A percentile compares a stretch with the other conserved stretches of the same genome.
phyloP scores from a whole-genome alignment of 2,888 invertebrate genomes.

The Crepidodera aurea region DNA sequence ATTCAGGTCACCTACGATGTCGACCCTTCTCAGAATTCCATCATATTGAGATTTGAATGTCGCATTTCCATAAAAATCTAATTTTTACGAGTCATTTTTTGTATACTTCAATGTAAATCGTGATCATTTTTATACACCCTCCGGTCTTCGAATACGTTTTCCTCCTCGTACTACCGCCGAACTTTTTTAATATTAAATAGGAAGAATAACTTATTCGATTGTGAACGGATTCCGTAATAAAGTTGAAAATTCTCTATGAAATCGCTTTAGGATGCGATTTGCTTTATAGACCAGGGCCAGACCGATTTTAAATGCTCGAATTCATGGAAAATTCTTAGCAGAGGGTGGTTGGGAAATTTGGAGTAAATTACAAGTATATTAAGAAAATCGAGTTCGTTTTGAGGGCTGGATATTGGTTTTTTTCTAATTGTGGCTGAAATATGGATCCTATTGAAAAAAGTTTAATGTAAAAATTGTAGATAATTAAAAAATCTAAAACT shows the following conservation, averaged over 20 bases:
- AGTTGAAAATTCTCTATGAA: not conserved
- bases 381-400: too few species aligned
- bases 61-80: conserved; percentile 33
- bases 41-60: conserved; percentile 23
- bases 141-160: conserved; percentile 6
- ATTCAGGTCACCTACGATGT: conserved; percentile 21
- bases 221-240: not conserved
- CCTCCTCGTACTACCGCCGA: not conserved
- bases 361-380: too few species aligned
- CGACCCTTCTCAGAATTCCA: conserved; percentile 23
- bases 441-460: too few species aligned
- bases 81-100: conserved; percentile 28
- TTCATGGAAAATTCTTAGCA: too few species aligned
- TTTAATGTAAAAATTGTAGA: too few species aligned
- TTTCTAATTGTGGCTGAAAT: too few species aligned
- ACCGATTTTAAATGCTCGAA: too few species aligned
- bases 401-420: too few species aligned
- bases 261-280: not conserved
- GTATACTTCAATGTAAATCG: conserved; percentile 23
- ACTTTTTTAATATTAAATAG: conserved; percentile 5
- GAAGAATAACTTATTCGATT: conserved; percentile 1
- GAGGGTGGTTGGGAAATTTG: too few species aligned
- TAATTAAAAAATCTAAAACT: too few species aligned
- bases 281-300: too few species aligned
- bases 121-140: conserved; percentile 20